A percentile compares a stretch with the other conserved stretches of the same genome.
Evolutionary conservation across 2,888 invertebrate genomes (phyloP).

Genomic region (Lottia gigantea): DNA sequence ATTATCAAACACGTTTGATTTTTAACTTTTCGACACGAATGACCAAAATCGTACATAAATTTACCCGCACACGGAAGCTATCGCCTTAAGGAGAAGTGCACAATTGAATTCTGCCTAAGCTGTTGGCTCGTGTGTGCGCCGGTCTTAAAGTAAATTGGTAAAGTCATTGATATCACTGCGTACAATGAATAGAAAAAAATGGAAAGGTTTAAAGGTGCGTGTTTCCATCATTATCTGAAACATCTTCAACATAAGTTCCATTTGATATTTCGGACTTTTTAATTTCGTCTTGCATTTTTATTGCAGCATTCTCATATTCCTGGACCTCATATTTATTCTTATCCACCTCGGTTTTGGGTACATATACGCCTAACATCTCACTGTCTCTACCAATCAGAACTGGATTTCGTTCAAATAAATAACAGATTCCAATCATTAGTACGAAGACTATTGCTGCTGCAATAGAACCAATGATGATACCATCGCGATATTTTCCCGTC

Average conservation of each 20-base stretch:
- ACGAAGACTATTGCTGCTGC: conserved; percentile 22
- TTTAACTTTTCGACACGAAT: no score
- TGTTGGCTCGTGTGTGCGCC: no score
- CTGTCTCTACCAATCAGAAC: conserved; percentile 6
- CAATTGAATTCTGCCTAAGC: no score
- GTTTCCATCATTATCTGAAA: background rate
- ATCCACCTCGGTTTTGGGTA: background rate
- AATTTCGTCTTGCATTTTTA: conserved; percentile 2
- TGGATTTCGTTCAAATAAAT: background rate
- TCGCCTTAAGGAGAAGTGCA: no score
- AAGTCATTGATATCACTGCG: no score
- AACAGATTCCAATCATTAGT: conserved; percentile 18
- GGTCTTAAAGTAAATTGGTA: no score
- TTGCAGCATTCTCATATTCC: conserved; percentile 8
- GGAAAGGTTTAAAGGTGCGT: no score
- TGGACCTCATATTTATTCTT: background rate
- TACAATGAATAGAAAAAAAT: no score
- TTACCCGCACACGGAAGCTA: no score
- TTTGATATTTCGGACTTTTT: background rate
- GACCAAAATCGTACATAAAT: no score
- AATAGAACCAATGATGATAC: conserved; percentile 24
- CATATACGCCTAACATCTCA: background rate
- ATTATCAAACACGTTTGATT: no score
- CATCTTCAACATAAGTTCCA: background rate
- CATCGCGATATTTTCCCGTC: conserved; percentile 23